Base-by-base conservation (phyloP, 2,888 invertebrate genomes). In the Apotomis betuletana region DNA sequence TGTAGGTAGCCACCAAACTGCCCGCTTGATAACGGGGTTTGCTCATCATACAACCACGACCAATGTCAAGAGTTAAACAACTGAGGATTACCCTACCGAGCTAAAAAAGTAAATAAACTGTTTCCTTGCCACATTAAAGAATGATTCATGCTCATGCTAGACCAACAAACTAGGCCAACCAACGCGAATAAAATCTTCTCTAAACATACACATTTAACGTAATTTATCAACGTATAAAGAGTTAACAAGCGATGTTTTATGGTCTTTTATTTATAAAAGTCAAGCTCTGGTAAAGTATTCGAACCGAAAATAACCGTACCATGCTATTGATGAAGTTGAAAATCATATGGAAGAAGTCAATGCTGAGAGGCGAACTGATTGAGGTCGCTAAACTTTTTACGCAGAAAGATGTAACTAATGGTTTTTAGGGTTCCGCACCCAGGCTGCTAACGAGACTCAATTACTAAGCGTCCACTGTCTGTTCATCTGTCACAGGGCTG, bases 161-260 rank as follows among this genome's bases (percentile, higher is more conserved):
- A 27, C 27, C 27, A 27, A n/a, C 10, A n/a, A 64, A 55, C 64
- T 44, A 57, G 55, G 55, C 27, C 46, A 65, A 65, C 27, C 54
- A 64, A 41, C 27, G 46, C 46, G 51, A 58, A 64, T 44, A 57
- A 46, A 27, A 51, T 15, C 51, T 58, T 60, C 13, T 41, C 6
- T 13, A 52, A 54, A 38, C 15, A 9, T 49, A 49, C 9, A 49
- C 5, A 64, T 64, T 46, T 54, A 59, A 46, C 44, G 36, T 36
- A n/a, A 63, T 63, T 57, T 5, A 44, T 65, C 15, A 59, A 60
- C 60, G 38, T 38, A 60, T 65, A 70, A 65, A 5, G 13, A 65
- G 38, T 60, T 27, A 60, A 61, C 46, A 15, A 65, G 70, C 54
- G 59, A 52, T 60, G 36, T 38, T 15, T 49, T 15, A 9, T 41